Evolutionary conservation across 2,888 invertebrate species (phyloP).

Genomic region (Orthosia incerta): DNA sequence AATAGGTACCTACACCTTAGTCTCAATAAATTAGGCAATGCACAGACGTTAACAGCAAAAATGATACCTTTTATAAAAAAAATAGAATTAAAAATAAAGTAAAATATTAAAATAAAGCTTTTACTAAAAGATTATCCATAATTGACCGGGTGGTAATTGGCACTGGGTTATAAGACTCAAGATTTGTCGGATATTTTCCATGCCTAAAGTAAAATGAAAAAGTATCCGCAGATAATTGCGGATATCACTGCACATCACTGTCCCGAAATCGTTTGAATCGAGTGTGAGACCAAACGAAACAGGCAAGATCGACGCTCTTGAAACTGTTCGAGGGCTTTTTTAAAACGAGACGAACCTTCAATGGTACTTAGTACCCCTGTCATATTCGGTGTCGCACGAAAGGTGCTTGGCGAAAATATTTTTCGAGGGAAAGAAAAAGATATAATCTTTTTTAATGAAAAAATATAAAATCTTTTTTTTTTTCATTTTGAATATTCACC

Average conservation of each 20-base stretch:
- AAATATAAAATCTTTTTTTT: not conserved
- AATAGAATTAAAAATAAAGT: too few species aligned
- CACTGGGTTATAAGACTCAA: too few species aligned
- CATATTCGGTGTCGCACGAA: conserved; percentile 52
- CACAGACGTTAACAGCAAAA: too few species aligned
- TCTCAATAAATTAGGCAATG: too few species aligned
- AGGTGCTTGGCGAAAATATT: conserved; percentile 51
- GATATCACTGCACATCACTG: conserved; percentile 46
- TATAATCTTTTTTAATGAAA: not conserved
- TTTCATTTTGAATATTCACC: conserved; percentile 12
- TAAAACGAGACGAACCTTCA: conserved; percentile 69
- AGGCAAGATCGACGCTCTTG: conserved; percentile 70
- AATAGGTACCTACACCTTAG: too few species aligned
- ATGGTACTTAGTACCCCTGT: conserved; percentile 74
- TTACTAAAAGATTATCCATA: not conserved
- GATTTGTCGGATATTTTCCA: not conserved
- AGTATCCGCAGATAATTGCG: conserved; percentile 13
- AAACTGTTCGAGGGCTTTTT: conserved; percentile 65
- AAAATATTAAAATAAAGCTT: not conserved
- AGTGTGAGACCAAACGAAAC: conserved; percentile 64
- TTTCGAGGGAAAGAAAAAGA: conserved; percentile 25
- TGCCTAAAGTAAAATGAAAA: not conserved
- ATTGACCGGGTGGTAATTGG: too few species aligned
- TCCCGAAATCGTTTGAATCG: conserved; percentile 57
- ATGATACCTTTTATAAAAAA: too few species aligned